Base-by-base conservation (phyloP, 92 coral and sea anemone species). In the Muricea muricata region DNA sequence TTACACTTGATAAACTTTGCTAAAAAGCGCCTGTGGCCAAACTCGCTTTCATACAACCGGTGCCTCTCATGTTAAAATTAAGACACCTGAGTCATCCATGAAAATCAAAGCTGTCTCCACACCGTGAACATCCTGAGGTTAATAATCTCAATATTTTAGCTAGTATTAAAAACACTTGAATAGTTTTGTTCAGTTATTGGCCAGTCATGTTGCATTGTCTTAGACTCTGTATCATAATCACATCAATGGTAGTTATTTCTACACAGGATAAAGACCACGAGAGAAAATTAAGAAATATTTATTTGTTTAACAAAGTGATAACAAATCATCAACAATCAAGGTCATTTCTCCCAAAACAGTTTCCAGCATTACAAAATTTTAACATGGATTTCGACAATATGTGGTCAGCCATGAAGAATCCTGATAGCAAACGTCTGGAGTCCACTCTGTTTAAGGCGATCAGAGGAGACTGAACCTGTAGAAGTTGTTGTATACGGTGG, bases 401-500 rank as follows among this genome's bases (percentile, higher is more conserved):
- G 37, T 4, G 39, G 32, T 25, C 72, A 29, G 73, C 82, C 2
- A 20, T 84, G 57, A 46, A 73, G 28, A 74, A 25, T 24, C 75
- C 75, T 42, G 47, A 75, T 6, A 46, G 73, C 21, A 18, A 42
- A 37, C 47, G 70, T 2, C 65, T 84, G 15, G 73, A 72, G 91
- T 91, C 60, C 11, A 86, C 89, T 24, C 85, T 93, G 26, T 10
- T 41, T 11, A 91, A 89, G 80, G 94, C 92, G 0, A 39, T 89
- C 3, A 54, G 34, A 20, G 94, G 94, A 18, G 69, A n/a, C n/a
- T n/a, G n/a, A 86, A 57, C 24, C 80, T n/a, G 77, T 93, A 11
- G 77, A 88, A 14, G 10, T 90, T 11, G 80, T 90, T 67, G 89
- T 92, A 20, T 79, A 91, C 5, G 97, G 97, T n/a, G 97, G 97